A percentile compares a stretch with the other conserved stretches of the same genome.
Conservation (phyloP, 2,797 vertebrate genomes). For the Brachyrhaphis roseni region DNA sequence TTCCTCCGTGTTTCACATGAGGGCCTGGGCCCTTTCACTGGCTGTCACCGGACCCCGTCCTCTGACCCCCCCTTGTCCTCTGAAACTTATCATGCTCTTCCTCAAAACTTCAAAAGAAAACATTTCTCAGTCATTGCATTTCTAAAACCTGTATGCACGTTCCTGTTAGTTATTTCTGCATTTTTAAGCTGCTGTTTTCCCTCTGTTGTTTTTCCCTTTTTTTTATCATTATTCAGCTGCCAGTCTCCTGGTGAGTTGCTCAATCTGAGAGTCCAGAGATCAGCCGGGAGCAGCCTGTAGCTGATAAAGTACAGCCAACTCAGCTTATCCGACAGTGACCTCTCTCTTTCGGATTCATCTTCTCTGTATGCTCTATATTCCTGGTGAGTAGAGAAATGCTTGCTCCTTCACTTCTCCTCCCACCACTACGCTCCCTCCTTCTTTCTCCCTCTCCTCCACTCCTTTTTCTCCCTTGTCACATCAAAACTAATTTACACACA, state of each 20-base stretch:
- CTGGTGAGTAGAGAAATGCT: conserved; percentile 50
- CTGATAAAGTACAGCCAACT: conserved; percentile 69
- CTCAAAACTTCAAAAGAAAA: conserved; percentile 51
- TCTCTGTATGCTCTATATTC: conserved; percentile 50
- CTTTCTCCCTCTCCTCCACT: conserved; percentile 1
- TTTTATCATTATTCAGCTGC: conserved; percentile 23
- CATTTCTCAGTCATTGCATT: conserved; percentile 30
- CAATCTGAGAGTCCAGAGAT: conserved; percentile 82
- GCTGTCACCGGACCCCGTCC: conserved; percentile 63
- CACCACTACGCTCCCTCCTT: conserved; percentile 15
- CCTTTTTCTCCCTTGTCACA: conserved; percentile 6
- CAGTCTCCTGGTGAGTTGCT: conserved; percentile 56
- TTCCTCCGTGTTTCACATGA: conserved; percentile 68
- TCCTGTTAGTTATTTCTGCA: conserved; percentile 10
- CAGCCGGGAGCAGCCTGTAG: conserved; percentile 55
- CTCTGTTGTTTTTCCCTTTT: background rate
- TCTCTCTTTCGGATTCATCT: conserved; percentile 51
- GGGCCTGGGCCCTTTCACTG: conserved; percentile 61
- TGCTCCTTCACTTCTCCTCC: conserved; percentile 37
- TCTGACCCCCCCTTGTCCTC: conserved; percentile 39
- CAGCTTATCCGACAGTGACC: conserved; percentile 67
- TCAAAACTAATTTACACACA: conserved; percentile 46
- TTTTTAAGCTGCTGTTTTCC: conserved; percentile 4
- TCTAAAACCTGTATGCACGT: conserved; percentile 15
- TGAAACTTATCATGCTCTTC: conserved; percentile 64